Evolutionary conservation across 92 coral and sea anemone genomes (phyloP), one percentile per base, ranked within the genome.

Genomic region (Actinernus sp.): DNA sequence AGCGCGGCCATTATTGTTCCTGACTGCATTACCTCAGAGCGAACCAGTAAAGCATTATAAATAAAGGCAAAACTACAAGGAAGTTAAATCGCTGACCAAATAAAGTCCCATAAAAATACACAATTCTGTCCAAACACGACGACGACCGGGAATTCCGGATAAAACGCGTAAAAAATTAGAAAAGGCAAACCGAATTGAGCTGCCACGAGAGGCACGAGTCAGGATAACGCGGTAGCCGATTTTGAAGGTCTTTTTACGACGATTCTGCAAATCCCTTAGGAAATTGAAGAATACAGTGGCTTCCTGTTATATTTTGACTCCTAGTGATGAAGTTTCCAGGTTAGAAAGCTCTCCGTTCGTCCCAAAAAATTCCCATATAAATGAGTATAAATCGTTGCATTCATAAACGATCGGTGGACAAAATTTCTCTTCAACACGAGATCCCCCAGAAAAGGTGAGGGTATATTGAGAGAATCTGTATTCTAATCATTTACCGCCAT

Each of bases 351-450:
- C 38, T 52, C 79, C 68, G 39, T 46, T 65, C 43, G 56, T 82
- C 66, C 74, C 78, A 63, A 85, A 86, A 85, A 51, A 54, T 81
- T 67, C 74, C 80, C 97, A 90, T 86, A 76, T 75, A 50, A 65
- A 68, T 71, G 49, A 60, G 73, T 69, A 71, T 68, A 14, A 63
- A 58, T 63, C 61, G 43, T 36, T 66, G 97, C 91, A 90, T 90
- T 90, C 97, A 90, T 80, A 81, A 90, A 79, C 73, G 65, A 85
- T n/a, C n/a, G n/a, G n/a, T n/a, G 85, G 96, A 85, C 85, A 79
- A 81, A 90, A 78, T 86, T 90, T 81, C 88, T 62, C 89, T 89
- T 89, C 92, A 90, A 90, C 97, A 90, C 97, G 97, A 90, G 97
- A 90, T 90, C 74, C 91, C 66, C 79, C 91, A 78, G 83, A 59